A percentile compares a stretch with the other conserved stretches of the same genome.
Evolutionary conservation across 2,888 invertebrate genomes (phyloP).

Genomic region (Embidobia sp.): DNA sequence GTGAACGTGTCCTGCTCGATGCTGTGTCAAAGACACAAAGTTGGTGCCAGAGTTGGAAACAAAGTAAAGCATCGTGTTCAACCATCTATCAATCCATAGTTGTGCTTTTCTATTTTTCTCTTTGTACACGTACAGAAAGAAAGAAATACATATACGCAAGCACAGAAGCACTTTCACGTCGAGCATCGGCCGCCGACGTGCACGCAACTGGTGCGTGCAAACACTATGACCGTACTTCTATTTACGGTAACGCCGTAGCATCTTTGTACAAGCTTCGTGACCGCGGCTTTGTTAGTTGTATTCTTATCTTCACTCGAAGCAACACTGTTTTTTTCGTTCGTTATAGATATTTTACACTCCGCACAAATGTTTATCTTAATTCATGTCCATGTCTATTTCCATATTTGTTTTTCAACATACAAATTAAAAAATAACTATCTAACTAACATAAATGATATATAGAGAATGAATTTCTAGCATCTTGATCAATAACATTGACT

Average conservation of each 20-base stretch:
- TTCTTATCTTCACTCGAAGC: conserved; percentile 31
- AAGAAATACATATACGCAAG: conserved; percentile 36
- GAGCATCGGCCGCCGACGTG: conserved; percentile 34
- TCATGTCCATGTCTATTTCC: too few relatives aligned
- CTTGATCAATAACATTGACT: too few relatives aligned
- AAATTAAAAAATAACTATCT: too few relatives aligned
- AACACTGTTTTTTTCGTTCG: background rate
- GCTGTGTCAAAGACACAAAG: conserved; percentile 39
- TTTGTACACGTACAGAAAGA: conserved; percentile 35
- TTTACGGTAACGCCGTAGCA: conserved; percentile 57
- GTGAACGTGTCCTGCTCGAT: conserved; percentile 16
- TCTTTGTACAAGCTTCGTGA: conserved; percentile 52
- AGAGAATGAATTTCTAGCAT: too few relatives aligned
- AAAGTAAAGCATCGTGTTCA: conserved; percentile 36
- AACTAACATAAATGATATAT: too few relatives aligned
- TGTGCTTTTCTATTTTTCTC: conserved; percentile 36
- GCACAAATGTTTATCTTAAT: background rate
- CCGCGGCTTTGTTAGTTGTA: conserved; percentile 41
- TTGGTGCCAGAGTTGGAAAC: conserved; percentile 27
- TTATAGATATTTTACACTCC: conserved; percentile 21
- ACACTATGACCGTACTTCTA: conserved; percentile 66
- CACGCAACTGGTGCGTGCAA: conserved; percentile 62
- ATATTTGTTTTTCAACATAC: too few relatives aligned
- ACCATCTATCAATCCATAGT: conserved; percentile 52
- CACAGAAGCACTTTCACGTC: conserved; percentile 43